Conservation (phyloP, 2,797 vertebrate genomes). For the Podarcis lilfordi region DNA sequence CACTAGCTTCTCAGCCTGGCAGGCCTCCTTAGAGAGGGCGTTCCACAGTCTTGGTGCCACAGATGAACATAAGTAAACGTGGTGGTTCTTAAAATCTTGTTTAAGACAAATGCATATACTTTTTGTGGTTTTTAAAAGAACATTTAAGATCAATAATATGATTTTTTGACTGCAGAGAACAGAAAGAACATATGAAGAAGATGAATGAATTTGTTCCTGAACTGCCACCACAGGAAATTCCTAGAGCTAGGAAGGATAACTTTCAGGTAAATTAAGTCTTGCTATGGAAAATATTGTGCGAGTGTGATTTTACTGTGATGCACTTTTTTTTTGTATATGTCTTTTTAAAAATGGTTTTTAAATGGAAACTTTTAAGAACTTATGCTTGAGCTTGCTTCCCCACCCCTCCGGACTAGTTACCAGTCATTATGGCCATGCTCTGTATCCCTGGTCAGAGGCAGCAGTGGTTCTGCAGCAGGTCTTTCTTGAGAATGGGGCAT, state of each 20-base stretch:
- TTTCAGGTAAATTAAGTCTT: constrained; percentile 83
- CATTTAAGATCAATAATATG: constrained; percentile 43
- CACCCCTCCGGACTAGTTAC: too few species aligned
- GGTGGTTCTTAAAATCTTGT: constrained; percentile 1
- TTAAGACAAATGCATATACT: neutral
- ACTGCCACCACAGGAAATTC: constrained; percentile 76
- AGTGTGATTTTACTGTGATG: neutral
- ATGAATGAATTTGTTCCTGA: constrained; percentile 81
- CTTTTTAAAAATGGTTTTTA: neutral
- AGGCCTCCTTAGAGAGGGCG: neutral
- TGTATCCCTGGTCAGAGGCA: neutral
- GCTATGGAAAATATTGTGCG: constrained; percentile 34
- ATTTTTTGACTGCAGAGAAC: constrained; percentile 82
- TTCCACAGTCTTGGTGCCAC: neutral
- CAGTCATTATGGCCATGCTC: too few species aligned
- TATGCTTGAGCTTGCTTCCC: neutral
- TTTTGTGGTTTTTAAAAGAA: constrained; percentile 7
- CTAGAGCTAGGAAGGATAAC: constrained; percentile 85
- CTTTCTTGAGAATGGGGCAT: neutral
- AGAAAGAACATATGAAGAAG: constrained; percentile 88
- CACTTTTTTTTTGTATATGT: neutral
- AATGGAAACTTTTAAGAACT: neutral
- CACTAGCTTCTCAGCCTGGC: neutral
- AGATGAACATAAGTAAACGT: neutral
- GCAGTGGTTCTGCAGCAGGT: neutral